Percentiles rank a stretch among this genome's conserved stretches.
These are phyloP conservation scores for Cantharis rustica DNA, from an alignment of 2,888 invertebrate genomes.

Conservation along the genomic window DNA sequence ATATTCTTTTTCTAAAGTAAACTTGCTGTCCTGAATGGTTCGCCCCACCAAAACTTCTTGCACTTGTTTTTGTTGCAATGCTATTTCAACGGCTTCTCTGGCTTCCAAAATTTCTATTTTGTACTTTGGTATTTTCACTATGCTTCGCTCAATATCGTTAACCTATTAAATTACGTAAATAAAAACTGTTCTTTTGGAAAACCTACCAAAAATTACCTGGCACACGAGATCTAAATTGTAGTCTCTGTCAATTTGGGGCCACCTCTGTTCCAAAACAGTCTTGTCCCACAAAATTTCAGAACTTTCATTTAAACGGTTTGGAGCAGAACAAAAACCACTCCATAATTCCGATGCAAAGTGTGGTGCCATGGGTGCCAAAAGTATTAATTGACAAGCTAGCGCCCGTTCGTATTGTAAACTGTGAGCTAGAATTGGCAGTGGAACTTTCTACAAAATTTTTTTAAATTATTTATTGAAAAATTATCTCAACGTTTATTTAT, in stretches of 20 bases:
- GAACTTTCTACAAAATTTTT: slow-evolving; percentile 58
- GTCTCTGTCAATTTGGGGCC: slow-evolving; percentile 76
- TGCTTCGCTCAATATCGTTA: slow-evolving; percentile 59
- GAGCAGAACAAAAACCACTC: slow-evolving; percentile 74
- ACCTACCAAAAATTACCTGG: slow-evolving; percentile 59
- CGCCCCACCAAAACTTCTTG: slow-evolving; percentile 46
- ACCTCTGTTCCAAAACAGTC: slow-evolving; percentile 73
- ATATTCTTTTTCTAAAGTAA: slow-evolving; percentile 47
- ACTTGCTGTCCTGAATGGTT: slow-evolving; percentile 47
- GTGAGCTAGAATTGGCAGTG: slow-evolving; percentile 64
- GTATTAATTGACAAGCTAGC: slow-evolving; percentile 78
- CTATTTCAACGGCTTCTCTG: slow-evolving; percentile 61
- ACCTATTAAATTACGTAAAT: slow-evolving; percentile 49
- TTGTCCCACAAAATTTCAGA: slow-evolving; percentile 68
- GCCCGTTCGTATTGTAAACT: slow-evolving; percentile 79
- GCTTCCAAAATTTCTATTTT: slow-evolving; percentile 60
- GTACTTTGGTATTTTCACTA: slow-evolving; percentile 59
- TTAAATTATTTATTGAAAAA: neutral
- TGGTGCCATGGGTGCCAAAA: slow-evolving; percentile 88
- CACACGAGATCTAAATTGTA: slow-evolving; percentile 70
- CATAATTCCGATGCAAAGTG: slow-evolving; percentile 92
- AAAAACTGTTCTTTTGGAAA: neutral
- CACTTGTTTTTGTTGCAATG: slow-evolving; percentile 55
- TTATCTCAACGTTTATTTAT: slow-evolving; percentile 27
- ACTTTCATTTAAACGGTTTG: slow-evolving; percentile 61